phyloP scores from a whole-genome alignment of 2,888 invertebrate genomes.

The Cantharis rustica region DNA sequence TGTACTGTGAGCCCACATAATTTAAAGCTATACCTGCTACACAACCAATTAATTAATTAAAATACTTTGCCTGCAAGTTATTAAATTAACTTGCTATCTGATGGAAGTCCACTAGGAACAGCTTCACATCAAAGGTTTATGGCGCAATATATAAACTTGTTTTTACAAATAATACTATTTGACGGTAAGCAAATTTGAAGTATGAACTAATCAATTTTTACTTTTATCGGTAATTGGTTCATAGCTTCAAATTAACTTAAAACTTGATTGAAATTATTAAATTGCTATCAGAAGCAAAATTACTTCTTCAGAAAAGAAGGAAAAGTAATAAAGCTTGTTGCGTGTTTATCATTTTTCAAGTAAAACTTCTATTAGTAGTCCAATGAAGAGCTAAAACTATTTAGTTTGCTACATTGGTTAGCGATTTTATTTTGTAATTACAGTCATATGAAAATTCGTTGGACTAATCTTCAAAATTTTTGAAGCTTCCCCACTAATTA shows the following conservation, averaged over 20 bases:
- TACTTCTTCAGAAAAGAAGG: neutral
- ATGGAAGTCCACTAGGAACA: slow-evolving; percentile 19
- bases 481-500: too few species aligned
- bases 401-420: neutral
- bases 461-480: too few species aligned
- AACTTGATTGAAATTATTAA: neutral
- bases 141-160: slow-evolving; percentile 1
- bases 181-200: neutral
- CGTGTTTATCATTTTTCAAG: neutral
- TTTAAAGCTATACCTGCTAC: slow-evolving; percentile 18
- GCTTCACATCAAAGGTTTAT: slow-evolving; percentile 18
- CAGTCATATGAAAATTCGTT: neutral
- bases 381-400: neutral
- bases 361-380: neutral
- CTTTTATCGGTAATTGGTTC: neutral
- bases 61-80: slow-evolving; percentile 22
- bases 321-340: neutral
- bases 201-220: neutral
- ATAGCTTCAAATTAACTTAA: neutral
- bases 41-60: slow-evolving; percentile 30
- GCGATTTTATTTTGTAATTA: neutral
- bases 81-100: slow-evolving; percentile 26
- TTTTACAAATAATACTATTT: neutral
- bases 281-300: neutral
- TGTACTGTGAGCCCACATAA: slow-evolving; percentile 8